A percentile compares a stretch with the other conserved stretches of the same genome.
phyloP scores from a whole-genome alignment of 2,888 invertebrate species.

The Zaprionus bogoriensis region DNA sequence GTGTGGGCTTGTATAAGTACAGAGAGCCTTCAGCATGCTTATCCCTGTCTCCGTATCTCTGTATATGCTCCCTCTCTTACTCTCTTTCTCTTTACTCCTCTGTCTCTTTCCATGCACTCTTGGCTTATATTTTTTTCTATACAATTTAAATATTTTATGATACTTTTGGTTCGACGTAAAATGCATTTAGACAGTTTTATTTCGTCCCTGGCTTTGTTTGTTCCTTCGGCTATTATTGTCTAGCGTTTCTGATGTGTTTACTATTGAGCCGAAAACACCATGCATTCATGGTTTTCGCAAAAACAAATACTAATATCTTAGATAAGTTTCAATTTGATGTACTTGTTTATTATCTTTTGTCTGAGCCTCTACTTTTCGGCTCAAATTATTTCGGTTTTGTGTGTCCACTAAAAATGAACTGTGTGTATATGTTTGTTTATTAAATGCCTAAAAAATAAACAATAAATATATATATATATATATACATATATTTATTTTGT shows the following conservation, averaged over 20 bases:
- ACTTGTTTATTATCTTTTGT: not conserved
- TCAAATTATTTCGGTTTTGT: too few species aligned
- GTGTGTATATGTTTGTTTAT: too few species aligned
- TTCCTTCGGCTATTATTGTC: not conserved
- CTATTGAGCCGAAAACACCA: not conserved
- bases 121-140: not conserved
- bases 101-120: constrained; percentile 2
- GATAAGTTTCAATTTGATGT: not conserved
- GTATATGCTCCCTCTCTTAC: not conserved
- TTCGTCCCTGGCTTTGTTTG: not conserved
- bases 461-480: too few species aligned
- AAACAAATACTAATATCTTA: not conserved
- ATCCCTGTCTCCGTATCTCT: constrained; percentile 27
- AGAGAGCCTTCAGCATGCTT: constrained; percentile 17
- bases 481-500: too few species aligned
- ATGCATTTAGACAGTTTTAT: constrained; percentile 1
- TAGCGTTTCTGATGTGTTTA: constrained; percentile 4
- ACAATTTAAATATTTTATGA: constrained; percentile 25
- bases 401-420: too few species aligned
- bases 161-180: constrained; percentile 18
- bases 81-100: constrained; percentile 7
- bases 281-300: too few species aligned
- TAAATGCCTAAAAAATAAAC: too few species aligned
- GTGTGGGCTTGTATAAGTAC: constrained; percentile 9
- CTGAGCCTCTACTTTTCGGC: not conserved